These are phyloP conservation scores for Synergus japonicus DNA, from an alignment of 2,888 invertebrate genomes.

Conservation along the genomic window DNA sequence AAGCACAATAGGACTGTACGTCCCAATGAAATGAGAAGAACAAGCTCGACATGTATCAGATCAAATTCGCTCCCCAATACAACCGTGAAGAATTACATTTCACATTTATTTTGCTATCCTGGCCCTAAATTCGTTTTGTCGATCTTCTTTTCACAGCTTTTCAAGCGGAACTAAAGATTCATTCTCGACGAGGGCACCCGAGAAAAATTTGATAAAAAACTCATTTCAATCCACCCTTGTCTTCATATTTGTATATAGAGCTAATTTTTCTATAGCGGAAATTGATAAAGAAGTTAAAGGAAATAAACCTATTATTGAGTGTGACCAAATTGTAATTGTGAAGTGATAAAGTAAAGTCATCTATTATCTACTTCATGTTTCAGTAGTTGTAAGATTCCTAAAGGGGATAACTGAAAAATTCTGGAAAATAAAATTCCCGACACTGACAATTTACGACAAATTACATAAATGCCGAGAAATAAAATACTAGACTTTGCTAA, in stretches of 20 bases:
- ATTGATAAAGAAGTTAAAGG: conserved; percentile 2
- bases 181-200: conserved; percentile 52
- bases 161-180: conserved; percentile 50
- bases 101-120: conserved; percentile 43
- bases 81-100: conserved; percentile 43
- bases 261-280: conserved; percentile 13
- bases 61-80: conserved; percentile 43
- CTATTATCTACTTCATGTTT: neutral
- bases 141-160: conserved; percentile 41
- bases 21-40: conserved; percentile 27
- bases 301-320: neutral
- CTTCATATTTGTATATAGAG: conserved; percentile 4
- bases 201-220: conserved; percentile 38
- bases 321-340: neutral
- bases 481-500: too few relatives aligned
- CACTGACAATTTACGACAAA: too few relatives aligned
- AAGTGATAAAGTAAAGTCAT: neutral
- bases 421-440: too few relatives aligned
- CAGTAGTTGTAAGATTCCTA: neutral
- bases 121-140: conserved; percentile 28
- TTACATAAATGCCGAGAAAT: too few relatives aligned
- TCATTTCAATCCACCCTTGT: conserved; percentile 8
- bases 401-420: too few relatives aligned
- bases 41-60: conserved; percentile 44
- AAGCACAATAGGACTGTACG: conserved; percentile 37